Percentiles rank a stretch among this genome's conserved stretches.
phyloP scores from a whole-genome alignment of 92 coral and sea anemone species.

The Parazoanthus darwini region DNA sequence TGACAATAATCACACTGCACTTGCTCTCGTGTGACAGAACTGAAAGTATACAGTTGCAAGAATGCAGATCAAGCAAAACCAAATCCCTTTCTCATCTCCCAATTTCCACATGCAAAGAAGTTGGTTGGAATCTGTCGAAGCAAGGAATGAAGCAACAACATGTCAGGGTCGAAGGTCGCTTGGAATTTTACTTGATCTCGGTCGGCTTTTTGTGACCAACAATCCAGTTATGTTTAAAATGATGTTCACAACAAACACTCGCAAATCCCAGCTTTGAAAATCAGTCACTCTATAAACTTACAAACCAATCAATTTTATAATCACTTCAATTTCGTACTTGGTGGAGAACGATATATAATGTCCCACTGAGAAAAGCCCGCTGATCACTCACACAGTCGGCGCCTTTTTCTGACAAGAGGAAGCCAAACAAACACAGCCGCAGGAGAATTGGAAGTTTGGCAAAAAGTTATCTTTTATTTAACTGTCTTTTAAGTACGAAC shows the following conservation, averaged over 20 bases:
- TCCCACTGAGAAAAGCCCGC: slow-evolving; percentile 3
- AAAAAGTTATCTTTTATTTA: too few relatives aligned
- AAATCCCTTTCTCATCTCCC: not conserved
- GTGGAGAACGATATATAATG: not conserved
- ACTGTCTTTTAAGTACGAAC: too few relatives aligned
- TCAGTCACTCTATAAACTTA: too few relatives aligned
- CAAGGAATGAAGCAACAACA: not conserved
- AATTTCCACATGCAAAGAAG: not conserved
- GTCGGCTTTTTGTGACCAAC: too few relatives aligned
- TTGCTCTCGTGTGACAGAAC: not conserved
- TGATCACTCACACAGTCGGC: slow-evolving; percentile 1
- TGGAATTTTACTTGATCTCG: not conserved
- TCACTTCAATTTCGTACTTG: not conserved
- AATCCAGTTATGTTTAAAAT: too few relatives aligned
- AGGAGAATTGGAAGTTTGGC: too few relatives aligned
- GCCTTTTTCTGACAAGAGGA: not conserved
- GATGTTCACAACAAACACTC: too few relatives aligned
- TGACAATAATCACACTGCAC: not conserved
- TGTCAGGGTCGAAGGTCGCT: not conserved
- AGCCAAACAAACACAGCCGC: too few relatives aligned
- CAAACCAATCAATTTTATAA: too few relatives aligned
- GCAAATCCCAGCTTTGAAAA: too few relatives aligned
- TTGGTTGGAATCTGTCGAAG: not conserved
- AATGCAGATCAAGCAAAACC: not conserved
- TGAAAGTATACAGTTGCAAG: not conserved